These are phyloP conservation scores for Drosophila biarmipes DNA, from an alignment of 1,140 invertebrate genomes.

Conservation along the genomic window DNA sequence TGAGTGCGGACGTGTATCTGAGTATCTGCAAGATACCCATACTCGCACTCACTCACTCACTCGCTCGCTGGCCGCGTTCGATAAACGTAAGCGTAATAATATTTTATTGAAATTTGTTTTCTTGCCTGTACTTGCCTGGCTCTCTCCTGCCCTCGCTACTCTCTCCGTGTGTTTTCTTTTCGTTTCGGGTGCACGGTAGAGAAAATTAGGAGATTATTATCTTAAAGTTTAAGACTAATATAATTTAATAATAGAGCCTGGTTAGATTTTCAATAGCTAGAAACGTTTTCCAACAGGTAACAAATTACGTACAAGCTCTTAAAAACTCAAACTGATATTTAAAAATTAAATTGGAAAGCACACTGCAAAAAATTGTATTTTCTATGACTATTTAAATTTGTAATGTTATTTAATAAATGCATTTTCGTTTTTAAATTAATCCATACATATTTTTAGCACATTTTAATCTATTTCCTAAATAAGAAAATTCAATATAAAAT, in stretches of 20 bases:
- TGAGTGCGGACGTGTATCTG: conserved; percentile 54
- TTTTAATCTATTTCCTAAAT: no score
- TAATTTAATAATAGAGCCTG: no score
- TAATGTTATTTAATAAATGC: no score
- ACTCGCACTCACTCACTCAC: conserved; percentile 8
- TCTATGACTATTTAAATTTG: no score
- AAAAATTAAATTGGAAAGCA: no score
- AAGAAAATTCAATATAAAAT: background rate
- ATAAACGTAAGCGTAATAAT: conserved; percentile 83
- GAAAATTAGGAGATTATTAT: background rate
- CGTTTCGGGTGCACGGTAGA: conserved; percentile 23
- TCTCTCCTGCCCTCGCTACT: conserved; percentile 6
- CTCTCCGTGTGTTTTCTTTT: conserved; percentile 23
- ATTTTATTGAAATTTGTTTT: conserved; percentile 83
- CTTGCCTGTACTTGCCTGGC: conserved; percentile 53
- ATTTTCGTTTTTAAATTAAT: background rate
- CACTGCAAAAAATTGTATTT: no score
- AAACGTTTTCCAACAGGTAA: no score
- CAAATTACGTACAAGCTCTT: no score
- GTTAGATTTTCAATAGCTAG: no score
- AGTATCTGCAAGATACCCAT: conserved; percentile 74
- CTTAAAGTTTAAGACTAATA: background rate
- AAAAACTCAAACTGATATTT: no score
- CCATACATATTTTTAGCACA: no score
- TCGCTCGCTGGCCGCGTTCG: conserved; percentile 45